Evolutionary conservation across 2,888 invertebrate species (phyloP), one percentile per base, ranked within the genome.

Genomic region (Meloe dianella): DNA sequence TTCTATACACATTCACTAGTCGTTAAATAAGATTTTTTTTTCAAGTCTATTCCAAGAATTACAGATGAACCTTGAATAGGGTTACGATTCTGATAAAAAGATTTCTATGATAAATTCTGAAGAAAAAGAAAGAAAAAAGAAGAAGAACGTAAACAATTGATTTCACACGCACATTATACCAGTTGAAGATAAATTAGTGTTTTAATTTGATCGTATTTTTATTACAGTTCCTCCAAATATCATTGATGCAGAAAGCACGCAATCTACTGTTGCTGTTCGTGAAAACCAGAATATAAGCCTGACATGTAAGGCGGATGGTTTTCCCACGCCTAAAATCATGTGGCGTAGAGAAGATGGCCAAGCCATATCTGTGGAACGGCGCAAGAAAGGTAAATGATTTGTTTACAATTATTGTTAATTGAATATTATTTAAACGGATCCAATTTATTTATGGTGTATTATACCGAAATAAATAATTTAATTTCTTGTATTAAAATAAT

Each of bases 241-340:
- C 79, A 85, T 96, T 83, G 96, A 97, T 82, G 90, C 92, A 38
- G 91, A 93, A 75, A 96, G 95, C 83, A 95, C 95, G 59, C 92
- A 94, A 80, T 96, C 96, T 63, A 94, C 94, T 62, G 94, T 97
- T 73, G 95, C 94, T 1, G 94, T 96, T 51, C 87, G 95, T 24
- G 97, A 97, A 86, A 95, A 96, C 84, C 95, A 95, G 84, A 97
- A 96, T 83, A 94, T 97, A 75, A 95, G 95, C 71, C 88, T 97
- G 80, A 91, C 93, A 64, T 97, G 97, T 84, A 92, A 92, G 80
- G 95, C 95, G 22, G 92, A 94, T 78, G 97, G 97, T 57, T 94
- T 95, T 81, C 97, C 97, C 0, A 88, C 90, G 27, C 97, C 97
- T 12, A 93, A 92, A 84, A 93, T 97, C 77, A 95, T 93, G 87